Evolutionary conservation across 1,140 invertebrate species (phyloP).

Genomic region (Schmidtea mediterranea): DNA sequence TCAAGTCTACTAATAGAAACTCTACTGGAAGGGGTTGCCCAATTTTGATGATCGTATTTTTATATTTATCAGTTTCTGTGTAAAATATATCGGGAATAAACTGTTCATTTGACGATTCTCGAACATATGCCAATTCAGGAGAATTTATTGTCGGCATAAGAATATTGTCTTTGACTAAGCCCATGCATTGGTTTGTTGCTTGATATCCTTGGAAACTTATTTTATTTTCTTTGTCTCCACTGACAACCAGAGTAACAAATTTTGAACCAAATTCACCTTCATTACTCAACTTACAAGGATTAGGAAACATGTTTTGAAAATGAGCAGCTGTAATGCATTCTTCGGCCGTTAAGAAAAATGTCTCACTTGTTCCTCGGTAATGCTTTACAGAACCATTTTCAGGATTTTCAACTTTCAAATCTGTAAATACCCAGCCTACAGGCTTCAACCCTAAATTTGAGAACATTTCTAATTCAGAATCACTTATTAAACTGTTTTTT

Average conservation of each 20-base stretch:
- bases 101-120: slow-evolving; percentile 69
- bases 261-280: slow-evolving; percentile 83
- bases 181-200: slow-evolving; percentile 90
- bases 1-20: not conserved
- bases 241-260: slow-evolving; percentile 89
- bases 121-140: slow-evolving; percentile 76
- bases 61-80: slow-evolving; percentile 2
- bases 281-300: slow-evolving; percentile 58
- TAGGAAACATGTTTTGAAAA: too few species aligned
- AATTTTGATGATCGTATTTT: not conserved
- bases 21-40: slow-evolving; percentile 1
- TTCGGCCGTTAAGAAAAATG: slow-evolving; percentile 81
- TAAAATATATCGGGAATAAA: slow-evolving; percentile 98
- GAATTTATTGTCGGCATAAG: slow-evolving; percentile 82
- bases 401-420: slow-evolving; percentile 86
- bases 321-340: slow-evolving; percentile 90
- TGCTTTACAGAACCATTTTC: slow-evolving; percentile 58
- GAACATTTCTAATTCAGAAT: too few species aligned
- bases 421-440: too few species aligned
- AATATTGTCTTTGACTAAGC: slow-evolving; percentile 68
- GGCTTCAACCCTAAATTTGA: slow-evolving; percentile 53
- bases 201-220: slow-evolving; percentile 96
- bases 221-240: slow-evolving; percentile 61
- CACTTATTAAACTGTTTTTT: too few species aligned
- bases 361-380: slow-evolving; percentile 37